A percentile compares a stretch with the other conserved stretches of the same genome.
These are phyloP conservation scores for Eulithis testata DNA, from an alignment of 2,888 invertebrate species.

Conservation along the genomic window DNA sequence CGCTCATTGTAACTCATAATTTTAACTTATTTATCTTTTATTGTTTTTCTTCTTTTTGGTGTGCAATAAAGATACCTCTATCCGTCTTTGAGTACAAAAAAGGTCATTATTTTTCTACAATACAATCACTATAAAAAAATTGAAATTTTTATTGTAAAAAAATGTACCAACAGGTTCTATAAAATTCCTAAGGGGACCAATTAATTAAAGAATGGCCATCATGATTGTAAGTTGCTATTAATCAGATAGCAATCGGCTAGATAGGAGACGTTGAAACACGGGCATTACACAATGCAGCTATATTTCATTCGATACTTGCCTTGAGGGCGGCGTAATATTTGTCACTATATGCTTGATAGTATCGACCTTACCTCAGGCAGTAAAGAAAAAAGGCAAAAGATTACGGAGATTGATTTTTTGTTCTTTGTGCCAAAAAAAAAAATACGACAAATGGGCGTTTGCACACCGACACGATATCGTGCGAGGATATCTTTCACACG, in stretches of 20 bases:
- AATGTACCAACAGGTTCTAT: background rate
- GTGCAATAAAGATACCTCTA: too few relatives aligned
- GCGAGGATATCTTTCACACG: too few relatives aligned
- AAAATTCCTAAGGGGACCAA: conserved; percentile 53
- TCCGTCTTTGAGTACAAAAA: too few relatives aligned
- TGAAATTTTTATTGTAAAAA: background rate
- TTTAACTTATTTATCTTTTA: too few relatives aligned
- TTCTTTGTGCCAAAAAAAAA: too few relatives aligned
- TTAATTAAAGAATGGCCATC: conserved; percentile 73
- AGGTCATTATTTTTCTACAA: too few relatives aligned
- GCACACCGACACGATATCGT: too few relatives aligned
- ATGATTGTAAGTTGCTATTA: conserved; percentile 67
- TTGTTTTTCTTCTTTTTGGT: too few relatives aligned
- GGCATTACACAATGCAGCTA: conserved; percentile 47
- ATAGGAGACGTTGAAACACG: conserved; percentile 51
- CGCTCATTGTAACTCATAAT: too few relatives aligned
- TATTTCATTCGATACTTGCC: conserved; percentile 28
- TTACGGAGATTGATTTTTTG: too few relatives aligned
- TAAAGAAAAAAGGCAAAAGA: background rate
- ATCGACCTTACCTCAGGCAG: background rate
- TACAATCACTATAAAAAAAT: too few relatives aligned
- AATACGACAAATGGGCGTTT: too few relatives aligned
- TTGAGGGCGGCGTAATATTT: conserved; percentile 13
- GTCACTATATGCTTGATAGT: conserved; percentile 6
- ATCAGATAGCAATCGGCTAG: conserved; percentile 69